Conservation (phyloP, 2,888 invertebrate genomes). For the Mythimna vitellina region DNA sequence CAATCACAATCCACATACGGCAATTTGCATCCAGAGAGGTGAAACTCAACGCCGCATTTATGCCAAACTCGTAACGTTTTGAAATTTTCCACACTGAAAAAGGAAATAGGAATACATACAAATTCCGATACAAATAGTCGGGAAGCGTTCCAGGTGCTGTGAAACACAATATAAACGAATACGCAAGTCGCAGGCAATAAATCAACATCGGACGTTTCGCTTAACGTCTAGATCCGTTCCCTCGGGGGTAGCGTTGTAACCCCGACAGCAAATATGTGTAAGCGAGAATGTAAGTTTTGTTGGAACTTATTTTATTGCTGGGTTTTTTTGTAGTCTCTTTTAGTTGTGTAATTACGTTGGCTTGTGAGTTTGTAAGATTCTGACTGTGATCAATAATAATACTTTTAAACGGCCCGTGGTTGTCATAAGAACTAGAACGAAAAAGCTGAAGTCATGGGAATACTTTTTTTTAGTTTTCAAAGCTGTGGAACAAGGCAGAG, state of each 20-base stretch:
- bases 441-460: no score
- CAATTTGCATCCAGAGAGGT: constrained; percentile 25
- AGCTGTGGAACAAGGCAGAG: not conserved
- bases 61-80: constrained; percentile 17
- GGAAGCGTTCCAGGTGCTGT: constrained; percentile 34
- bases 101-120: constrained; percentile 40
- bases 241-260: constrained; percentile 44
- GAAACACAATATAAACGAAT: constrained; percentile 47
- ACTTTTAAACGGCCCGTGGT: no score
- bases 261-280: constrained; percentile 49
- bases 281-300: constrained; percentile 40
- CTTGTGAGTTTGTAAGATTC: no score
- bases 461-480: no score
- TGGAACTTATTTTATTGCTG: constrained; percentile 29
- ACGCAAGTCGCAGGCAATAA: constrained; percentile 65
- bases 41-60: constrained; percentile 22
- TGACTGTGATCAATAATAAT: no score
- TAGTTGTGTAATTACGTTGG: not conserved
- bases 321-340: not conserved
- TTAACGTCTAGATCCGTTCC: constrained; percentile 68
- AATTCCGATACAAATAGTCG: constrained; percentile 46
- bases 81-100: constrained; percentile 42
- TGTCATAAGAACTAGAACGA: no score
- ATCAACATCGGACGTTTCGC: constrained; percentile 74
- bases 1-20: constrained; percentile 41